Base-by-base conservation (phyloP, 2,797 vertebrate species). In the Danio jaintianensis region DNA sequence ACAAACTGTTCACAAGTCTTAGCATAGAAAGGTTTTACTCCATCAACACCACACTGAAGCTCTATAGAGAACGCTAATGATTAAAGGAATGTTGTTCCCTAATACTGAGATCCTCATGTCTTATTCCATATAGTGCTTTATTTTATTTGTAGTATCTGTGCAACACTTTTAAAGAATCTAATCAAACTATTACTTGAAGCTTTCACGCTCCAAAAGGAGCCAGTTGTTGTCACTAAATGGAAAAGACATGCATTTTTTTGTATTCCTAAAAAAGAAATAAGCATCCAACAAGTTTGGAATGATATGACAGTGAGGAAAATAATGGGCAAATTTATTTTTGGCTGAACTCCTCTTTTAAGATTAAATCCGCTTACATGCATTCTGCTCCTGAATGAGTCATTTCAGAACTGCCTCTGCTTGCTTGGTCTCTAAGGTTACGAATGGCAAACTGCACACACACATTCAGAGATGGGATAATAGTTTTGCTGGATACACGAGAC, bases 341-440 rank as follows among this genome's bases (percentile, higher is more conserved):
- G 5, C 4, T 40, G 53, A 78, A 66, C 38, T 55, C 18, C 47
- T 70, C 15, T 61, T 55, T 78, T 48, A 22, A 71, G n/a, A 72
- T 70, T 8, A 72, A 82, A 71, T 77, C 43, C 5, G 13, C 13
- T 66, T 67, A 11, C 52, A 64, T 82, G 59, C 43, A 50, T 48
- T 58, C 69, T 84, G 53, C 64, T 8, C 18, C 40, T 52, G 73
- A 82, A 82, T 80, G 68, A 80, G 53, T 78, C 38, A 67, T 68
- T 73, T 72, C 45, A 66, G 45, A 56, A 70, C 45, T 52, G 47
- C 18, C 59, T 79, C 53, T 84, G 77, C 73, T 47, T 80, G 78
- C 29, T 70, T 73, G 59, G 16, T 56, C n/a, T 45, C 22, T 64
- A 15, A 63, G 67, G 75, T 40, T 62, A 69, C 53, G 0, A 3